Evolutionary conservation across 2,888 invertebrate genomes (phyloP).

Genomic region (Oscheius onirici): DNA sequence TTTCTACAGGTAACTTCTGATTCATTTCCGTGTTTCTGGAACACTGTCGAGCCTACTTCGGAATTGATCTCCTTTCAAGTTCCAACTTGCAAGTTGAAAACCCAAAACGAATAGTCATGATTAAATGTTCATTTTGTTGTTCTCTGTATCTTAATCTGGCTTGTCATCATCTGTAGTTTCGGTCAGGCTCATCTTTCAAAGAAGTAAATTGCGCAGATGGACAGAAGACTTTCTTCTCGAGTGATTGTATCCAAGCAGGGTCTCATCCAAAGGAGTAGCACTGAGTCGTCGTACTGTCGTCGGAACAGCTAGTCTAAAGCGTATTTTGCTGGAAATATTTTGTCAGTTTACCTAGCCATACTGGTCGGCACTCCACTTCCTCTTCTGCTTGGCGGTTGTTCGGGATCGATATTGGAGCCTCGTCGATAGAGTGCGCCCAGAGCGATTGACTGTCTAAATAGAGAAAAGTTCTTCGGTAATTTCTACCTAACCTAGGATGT

Average conservation of each 20-base stretch:
- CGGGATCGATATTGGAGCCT: constrained; percentile 19
- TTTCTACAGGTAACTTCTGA: too few species aligned
- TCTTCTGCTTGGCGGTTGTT: constrained; percentile 8
- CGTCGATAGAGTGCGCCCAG: constrained; percentile 32
- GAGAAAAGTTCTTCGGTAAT: too few species aligned
- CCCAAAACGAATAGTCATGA: too few species aligned
- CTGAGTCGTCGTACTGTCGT: neutral
- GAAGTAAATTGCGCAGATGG: constrained; percentile 12
- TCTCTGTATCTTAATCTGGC: too few species aligned
- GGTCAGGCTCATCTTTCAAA: neutral
- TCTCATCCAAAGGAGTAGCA: constrained; percentile 15
- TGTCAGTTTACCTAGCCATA: neutral
- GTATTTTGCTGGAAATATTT: neutral
- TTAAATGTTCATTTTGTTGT: too few species aligned
- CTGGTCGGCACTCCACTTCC: constrained; percentile 16
- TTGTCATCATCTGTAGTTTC: too few species aligned
- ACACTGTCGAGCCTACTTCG: too few species aligned
- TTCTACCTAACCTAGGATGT: constrained; percentile 24
- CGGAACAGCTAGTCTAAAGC: constrained; percentile 7
- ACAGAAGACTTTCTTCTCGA: constrained; percentile 26
- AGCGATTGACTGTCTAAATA: constrained; percentile 41
- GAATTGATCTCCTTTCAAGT: too few species aligned
- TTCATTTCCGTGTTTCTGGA: too few species aligned
- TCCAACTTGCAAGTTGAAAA: too few species aligned
- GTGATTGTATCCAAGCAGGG: constrained; percentile 13